Conservation (phyloP, 2,888 invertebrate genomes). For the Ophioninae sp. region DNA sequence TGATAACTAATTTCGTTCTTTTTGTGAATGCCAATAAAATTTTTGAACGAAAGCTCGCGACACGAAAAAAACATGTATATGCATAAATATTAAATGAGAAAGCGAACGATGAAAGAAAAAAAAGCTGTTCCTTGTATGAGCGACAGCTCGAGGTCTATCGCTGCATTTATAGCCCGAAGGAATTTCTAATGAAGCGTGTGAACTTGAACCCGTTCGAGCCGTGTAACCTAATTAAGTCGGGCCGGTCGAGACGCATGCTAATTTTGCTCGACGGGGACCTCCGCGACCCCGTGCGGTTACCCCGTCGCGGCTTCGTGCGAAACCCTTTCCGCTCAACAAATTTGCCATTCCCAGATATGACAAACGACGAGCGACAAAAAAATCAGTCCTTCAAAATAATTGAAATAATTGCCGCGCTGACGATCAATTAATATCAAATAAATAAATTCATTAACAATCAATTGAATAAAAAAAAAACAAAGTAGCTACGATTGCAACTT, state of each 20-base stretch:
- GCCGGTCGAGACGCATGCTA: conserved; percentile 74
- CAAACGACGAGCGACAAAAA: conserved; percentile 14
- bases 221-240: conserved; percentile 78
- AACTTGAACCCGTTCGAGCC: conserved; percentile 75
- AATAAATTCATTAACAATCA: background rate
- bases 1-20: background rate
- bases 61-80: background rate
- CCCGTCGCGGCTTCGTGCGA: conserved; percentile 31
- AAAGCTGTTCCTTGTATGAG: conserved; percentile 16
- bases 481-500: no score
- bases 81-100: background rate
- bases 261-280: conserved; percentile 74
- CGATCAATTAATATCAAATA: conserved; percentile 1
- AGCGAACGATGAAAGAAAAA: conserved; percentile 50
- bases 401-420: conserved; percentile 33
- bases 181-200: conserved; percentile 79
- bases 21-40: background rate
- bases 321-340: background rate
- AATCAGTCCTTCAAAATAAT: conserved; percentile 39
- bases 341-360: conserved; percentile 29
- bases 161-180: conserved; percentile 67
- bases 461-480: no score
- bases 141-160: conserved; percentile 41
- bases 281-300: conserved; percentile 37
- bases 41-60: background rate